phyloP scores from a whole-genome alignment of 23 tunicate species.

The Ascidia mentula region DNA sequence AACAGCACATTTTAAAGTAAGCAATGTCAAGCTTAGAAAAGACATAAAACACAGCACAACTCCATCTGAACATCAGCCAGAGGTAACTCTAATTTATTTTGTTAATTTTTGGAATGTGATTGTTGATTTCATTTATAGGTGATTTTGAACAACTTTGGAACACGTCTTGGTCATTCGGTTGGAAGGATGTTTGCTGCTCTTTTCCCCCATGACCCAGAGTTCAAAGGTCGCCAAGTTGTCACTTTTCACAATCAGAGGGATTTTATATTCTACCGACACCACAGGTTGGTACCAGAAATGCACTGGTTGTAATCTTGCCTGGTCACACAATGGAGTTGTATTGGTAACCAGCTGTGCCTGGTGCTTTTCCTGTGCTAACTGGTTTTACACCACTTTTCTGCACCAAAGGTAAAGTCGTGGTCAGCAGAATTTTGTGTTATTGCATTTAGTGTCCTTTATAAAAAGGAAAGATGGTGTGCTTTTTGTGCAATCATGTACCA shows the following conservation, averaged over 20 bases:
- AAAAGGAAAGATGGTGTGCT: too few species aligned
- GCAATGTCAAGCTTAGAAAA: constrained; percentile 74
- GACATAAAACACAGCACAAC: constrained; percentile 55
- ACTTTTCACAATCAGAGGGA: constrained; percentile 99
- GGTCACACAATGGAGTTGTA: too few species aligned
- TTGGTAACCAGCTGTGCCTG: too few species aligned
- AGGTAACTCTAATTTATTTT: constrained; percentile 22
- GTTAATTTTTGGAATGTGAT: not conserved
- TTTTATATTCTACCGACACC: constrained; percentile 84
- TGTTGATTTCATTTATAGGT: constrained; percentile 7
- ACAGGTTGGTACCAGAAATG: constrained; percentile 31
- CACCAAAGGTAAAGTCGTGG: too few species aligned
- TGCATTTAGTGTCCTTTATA: too few species aligned
- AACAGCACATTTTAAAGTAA: constrained; percentile 93
- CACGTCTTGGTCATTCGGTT: constrained; percentile 83
- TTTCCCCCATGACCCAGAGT: constrained; percentile 92
- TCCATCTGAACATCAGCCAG: constrained; percentile 89
- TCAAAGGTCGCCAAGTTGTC: constrained; percentile 93
- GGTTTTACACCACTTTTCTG: too few species aligned
- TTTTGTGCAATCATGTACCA: too few species aligned
- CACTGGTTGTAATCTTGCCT: too few species aligned
- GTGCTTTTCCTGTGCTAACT: too few species aligned
- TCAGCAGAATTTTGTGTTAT: too few species aligned
- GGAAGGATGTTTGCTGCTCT: constrained; percentile 94
- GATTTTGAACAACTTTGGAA: constrained; percentile 84